Evolutionary conservation across 2,797 vertebrate species (phyloP).

Genomic region (Enteromius mattozi): DNA sequence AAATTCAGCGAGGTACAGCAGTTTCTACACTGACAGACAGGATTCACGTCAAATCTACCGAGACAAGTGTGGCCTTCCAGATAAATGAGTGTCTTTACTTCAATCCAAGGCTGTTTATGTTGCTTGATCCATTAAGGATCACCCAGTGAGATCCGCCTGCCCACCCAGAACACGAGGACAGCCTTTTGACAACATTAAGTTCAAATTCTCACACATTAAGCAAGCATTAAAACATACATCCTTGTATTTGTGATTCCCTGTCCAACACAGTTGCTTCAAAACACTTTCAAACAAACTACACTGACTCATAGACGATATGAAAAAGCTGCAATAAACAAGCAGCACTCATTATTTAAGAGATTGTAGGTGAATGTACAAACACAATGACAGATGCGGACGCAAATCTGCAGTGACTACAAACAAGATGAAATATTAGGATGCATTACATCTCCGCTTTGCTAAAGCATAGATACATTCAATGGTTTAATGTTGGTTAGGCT

Average conservation of each 20-base stretch:
- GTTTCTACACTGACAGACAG: constrained; percentile 26
- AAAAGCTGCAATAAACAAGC: constrained; percentile 12
- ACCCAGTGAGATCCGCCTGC: constrained; percentile 43
- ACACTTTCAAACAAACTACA: constrained; percentile 13
- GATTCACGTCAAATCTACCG: constrained; percentile 30
- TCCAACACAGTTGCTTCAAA: not conserved
- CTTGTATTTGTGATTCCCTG: not conserved
- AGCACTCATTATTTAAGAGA: not conserved
- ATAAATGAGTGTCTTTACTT: constrained; percentile 41
- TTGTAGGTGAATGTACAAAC: constrained; percentile 8
- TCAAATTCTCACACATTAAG: not conserved
- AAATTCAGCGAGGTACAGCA: constrained; percentile 4
- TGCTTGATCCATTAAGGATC: constrained; percentile 50
- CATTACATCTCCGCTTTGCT: not conserved
- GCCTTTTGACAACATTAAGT: not conserved
- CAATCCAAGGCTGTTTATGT: constrained; percentile 50
- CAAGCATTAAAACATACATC: not conserved
- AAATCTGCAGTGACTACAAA: constrained; percentile 5
- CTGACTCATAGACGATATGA: not conserved
- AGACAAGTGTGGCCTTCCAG: constrained; percentile 23
- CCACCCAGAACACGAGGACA: constrained; percentile 36
- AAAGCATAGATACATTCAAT: not conserved
- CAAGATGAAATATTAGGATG: constrained; percentile 1
- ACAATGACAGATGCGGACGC: not conserved
- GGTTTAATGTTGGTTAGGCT: too few species aligned